Base-by-base conservation (phyloP, 2,888 invertebrate genomes). In the Cyclophora albipunctata region DNA sequence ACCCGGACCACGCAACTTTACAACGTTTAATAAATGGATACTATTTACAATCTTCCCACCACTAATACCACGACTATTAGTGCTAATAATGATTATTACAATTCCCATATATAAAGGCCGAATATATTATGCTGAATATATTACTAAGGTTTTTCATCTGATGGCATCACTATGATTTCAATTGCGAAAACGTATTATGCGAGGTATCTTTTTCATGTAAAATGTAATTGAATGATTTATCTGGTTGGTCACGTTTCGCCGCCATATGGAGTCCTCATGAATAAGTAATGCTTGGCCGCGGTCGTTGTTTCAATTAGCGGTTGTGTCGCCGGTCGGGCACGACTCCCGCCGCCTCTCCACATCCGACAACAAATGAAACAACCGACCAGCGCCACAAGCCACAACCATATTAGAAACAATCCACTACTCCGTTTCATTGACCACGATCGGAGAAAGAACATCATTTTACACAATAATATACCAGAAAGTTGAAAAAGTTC, bases 251-350 rank as follows among this genome's bases (percentile, higher is more conserved):
- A 88, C 88, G 87, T 85, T 80, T 75, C 75, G 64, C 75, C 73
- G 80, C 81, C 87, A 81, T 87, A 83, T 86, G 84, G 84, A 84
- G 76, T 80, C 74, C 85, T 85, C 88, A 88, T 88, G 88, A 88
- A 88, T 88, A 86, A 87, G 78, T 87, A 81, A 87, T 86, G 82
- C 73, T 75, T 71, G 74, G 76, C 78, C 76, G 78, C 81, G 82
- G 80, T 84, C 85, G 84, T 84, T 85, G 88, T 87, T 86, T 87
- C 86, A 87, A 88, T 88, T 87, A 87, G 88, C 81, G 84, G 84
- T 82, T 78, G 75, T 81, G 84, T 84, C 83, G 78, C 75, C 77
- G 77, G 75, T 73, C 76, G 71, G 69, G 68, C 75, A 73, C 74
- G 77, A 71, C 75, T 72, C 72, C 64, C 64, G 54, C 50, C 58